Base-by-base conservation (phyloP, 2,888 invertebrate species). In the Drosophila vallismaia region DNA sequence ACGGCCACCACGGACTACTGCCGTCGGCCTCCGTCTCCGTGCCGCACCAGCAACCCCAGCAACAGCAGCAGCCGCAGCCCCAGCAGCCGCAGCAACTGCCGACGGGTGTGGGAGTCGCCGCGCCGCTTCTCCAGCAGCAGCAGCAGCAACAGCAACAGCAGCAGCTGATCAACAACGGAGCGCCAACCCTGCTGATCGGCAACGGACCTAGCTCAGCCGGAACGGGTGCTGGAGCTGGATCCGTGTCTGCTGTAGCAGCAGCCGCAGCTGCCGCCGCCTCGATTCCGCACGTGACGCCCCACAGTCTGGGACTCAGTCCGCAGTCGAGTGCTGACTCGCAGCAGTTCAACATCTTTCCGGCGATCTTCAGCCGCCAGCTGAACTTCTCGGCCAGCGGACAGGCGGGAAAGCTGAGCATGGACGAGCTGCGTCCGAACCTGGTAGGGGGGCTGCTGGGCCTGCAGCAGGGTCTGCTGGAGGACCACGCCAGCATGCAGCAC, bases 331-430 rank as follows among this genome's bases (percentile, higher is more conserved):
- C 90, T 53, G 92, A 92, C 74, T 91, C 92, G 91, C 96, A 96
- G 93, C 90, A 90, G 76, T 97, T 97, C 93, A 97, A 97, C 93
- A 97, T 97, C 89, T 97, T 97, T 92, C 97, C 97, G 87, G 97
- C 97, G 71, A 97, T 97, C 91, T 97, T 97, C 92, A 96, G 96
- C 93, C 93, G 97, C 75, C 97, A 97, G 92, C 93, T 97, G 83
- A 97, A 97, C 92, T 97, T 97, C 92, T 94, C 94, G 52, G 94
- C 94, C 66, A 94, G 95, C 89, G 94, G 95, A 29, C 95, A 95
- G 89, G 76, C 68, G 58, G 94, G 94, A 80, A 96, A 96, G 90
- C 94, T 96, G 91, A 90, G 77, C 59, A 97, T 97, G 97, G 97
- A 97, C 90, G 97, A 97, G 90, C 92, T 97, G 79, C 93, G 97